Base-by-base conservation (phyloP, 2,113 vertebrate genomes). In the Benitochromis conjunctus region DNA sequence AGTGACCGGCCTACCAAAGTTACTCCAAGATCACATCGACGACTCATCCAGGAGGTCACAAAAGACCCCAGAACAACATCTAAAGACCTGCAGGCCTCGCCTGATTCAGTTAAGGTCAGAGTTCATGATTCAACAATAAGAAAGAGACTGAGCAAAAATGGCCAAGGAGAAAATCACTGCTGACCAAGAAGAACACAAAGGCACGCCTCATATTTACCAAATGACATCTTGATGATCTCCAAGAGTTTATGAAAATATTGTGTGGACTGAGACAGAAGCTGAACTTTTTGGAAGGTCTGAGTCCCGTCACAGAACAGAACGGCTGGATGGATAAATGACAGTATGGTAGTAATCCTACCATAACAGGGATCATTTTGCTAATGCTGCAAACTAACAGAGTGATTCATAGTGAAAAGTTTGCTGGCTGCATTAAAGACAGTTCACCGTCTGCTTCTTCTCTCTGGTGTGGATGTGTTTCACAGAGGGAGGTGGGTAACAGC, bases 21-120 rank as follows among this genome's bases (percentile, higher is more conserved):
- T 2, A 14, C 5, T 60, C 16, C 16, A 34, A 60, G 16, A 60
- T 19, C 0, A 1, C 2, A 9, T 60, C 0, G 2, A 60, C 3
- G 1, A 34, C 57, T 60, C 1, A 18, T 31, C 9, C 14, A 6
- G 57, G 8, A 60, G 0, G 5, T 60, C 57, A 60, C 26, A 60
- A 60, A 34, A 34, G 29, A 62, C 16, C 58, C 1, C 5, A 62
- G 29, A 62, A 62, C 58, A 62, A 19, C 16, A 62, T 62, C 16
- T 34, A 60, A 34, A 31, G 31, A 19, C 57, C 16, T 60, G 57
- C 34, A 36, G 34, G 34, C 34, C 34, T 36, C 34, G 3, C 34
- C 34, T 36, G 34, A 36, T 7, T 36, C 34, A 60, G 16, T 60
- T 34, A 60, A 34, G 9, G 57, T 34, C 57, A 60, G 29, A 60